Evolutionary conservation across 2,797 vertebrate species (phyloP), one percentile per base, ranked within the genome.

Genomic region (Silurus lanzhouensis): DNA sequence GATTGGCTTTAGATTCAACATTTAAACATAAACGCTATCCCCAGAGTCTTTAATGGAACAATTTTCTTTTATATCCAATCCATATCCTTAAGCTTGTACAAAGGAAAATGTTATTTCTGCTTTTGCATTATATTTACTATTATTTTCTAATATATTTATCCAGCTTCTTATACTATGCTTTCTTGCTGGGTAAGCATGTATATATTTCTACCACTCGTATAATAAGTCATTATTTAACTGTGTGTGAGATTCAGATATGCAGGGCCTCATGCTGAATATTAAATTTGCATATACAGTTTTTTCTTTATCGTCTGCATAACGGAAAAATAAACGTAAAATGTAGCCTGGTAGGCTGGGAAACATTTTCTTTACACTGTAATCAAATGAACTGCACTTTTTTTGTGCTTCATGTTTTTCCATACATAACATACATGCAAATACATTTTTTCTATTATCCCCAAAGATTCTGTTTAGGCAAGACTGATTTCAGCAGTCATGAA

Each of bases 401-500:
- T n/a, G 17, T 63, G 20, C 6, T n/a, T 79, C 0, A 25, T 15
- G 48, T 15, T 15, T 46, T 5, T 48, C 46, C 79, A 31, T 31
- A 77, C 7, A 57, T 8, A 63, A 80, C 13, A 80, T n/a, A n/a
- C 60, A 48, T 64, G 22, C 63, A 68, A 66, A 55, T 6, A 66
- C 1, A 52, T 22, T 15, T 64, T 20, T 61, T 78, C 27, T 38
- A 12, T 78, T 61, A 63, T 79, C 20, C 58, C 14, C 58, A 79
- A 64, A 81, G 25, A 66, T 52, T 14, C 44, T 48, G 6, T 66
- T 17, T 57, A 67, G 79, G 64, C 63, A 44, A 82, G 52, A 66
- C 25, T 70, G 82, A 87, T 85, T 27, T 82, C 55, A 61, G 55
- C 38, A 66, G 85, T 81, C 79, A 27, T 44, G 61, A 84, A 81